Conservation (phyloP, 2,113 vertebrate species). For the Myrmecobius fasciatus region DNA sequence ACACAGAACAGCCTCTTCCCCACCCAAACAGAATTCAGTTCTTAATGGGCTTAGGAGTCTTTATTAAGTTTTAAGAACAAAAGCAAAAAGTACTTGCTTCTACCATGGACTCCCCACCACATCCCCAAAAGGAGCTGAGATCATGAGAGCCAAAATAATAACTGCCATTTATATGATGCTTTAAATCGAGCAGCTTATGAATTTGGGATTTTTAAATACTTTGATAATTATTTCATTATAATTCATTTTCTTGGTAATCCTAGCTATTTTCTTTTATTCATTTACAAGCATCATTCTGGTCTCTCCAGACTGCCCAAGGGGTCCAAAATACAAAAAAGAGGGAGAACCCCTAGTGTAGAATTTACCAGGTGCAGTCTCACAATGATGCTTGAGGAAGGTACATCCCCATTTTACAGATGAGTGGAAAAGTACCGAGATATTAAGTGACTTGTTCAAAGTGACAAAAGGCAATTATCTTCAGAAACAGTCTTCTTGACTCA, state of each 20-base stretch:
- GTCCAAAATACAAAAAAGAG: background rate
- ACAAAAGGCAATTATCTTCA: background rate
- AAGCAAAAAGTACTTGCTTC: background rate
- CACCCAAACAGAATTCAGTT: background rate
- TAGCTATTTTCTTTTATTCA: background rate
- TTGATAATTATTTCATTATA: background rate
- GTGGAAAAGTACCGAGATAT: background rate
- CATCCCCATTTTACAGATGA: background rate
- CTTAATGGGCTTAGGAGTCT: background rate
- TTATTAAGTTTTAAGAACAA: constrained; percentile 32
- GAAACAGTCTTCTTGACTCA: background rate
- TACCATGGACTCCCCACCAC: background rate
- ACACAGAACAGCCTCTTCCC: constrained; percentile 30
- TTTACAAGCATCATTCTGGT: background rate
- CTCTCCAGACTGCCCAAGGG: background rate
- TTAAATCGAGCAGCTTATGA: background rate
- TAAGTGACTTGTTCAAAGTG: background rate
- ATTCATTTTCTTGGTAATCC: background rate
- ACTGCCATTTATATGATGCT: background rate
- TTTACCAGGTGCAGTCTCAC: background rate
- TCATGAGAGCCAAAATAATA: background rate
- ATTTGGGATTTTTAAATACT: background rate
- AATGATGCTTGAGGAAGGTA: background rate
- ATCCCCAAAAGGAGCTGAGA: background rate
- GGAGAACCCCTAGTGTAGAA: background rate